phyloP scores from a whole-genome alignment of 2,888 invertebrate species.

The Cyaniris semiargus region DNA sequence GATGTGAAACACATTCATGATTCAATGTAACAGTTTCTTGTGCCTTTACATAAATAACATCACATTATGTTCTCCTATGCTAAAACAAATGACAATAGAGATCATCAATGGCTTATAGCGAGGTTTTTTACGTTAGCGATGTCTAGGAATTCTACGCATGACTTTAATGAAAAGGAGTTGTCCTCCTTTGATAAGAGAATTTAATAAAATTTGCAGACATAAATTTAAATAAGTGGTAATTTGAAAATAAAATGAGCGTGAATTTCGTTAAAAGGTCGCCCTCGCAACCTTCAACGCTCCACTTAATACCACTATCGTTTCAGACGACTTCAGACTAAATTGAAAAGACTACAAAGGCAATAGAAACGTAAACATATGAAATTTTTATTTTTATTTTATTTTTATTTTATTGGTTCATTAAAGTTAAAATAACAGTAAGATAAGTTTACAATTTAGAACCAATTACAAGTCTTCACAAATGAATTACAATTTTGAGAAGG shows the following conservation, averaged over 20 bases:
- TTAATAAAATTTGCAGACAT: background rate
- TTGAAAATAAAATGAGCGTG: background rate
- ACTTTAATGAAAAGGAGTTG: background rate
- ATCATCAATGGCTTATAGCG: background rate
- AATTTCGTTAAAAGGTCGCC: background rate
- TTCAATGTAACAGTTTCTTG: conserved; percentile 39
- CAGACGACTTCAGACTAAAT: background rate
- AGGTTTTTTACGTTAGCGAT: background rate
- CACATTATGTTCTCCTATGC: background rate
- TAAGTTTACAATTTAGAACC: too few species aligned
- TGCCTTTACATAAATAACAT: conserved; percentile 22
- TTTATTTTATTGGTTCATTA: too few species aligned
- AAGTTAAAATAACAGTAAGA: too few species aligned
- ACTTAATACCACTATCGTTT: background rate
- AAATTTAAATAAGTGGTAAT: background rate
- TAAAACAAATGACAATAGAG: background rate
- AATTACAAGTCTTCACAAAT: too few species aligned
- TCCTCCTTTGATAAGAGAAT: background rate
- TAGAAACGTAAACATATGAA: background rate
- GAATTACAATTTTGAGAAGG: too few species aligned
- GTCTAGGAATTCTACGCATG: background rate
- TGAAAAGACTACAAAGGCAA: background rate
- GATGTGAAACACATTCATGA: conserved; percentile 64
- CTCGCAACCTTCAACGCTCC: conserved; percentile 2
- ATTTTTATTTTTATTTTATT: too few species aligned